Base-by-base conservation (phyloP, 2,797 vertebrate species). In the Cirrhinus molitorella region DNA sequence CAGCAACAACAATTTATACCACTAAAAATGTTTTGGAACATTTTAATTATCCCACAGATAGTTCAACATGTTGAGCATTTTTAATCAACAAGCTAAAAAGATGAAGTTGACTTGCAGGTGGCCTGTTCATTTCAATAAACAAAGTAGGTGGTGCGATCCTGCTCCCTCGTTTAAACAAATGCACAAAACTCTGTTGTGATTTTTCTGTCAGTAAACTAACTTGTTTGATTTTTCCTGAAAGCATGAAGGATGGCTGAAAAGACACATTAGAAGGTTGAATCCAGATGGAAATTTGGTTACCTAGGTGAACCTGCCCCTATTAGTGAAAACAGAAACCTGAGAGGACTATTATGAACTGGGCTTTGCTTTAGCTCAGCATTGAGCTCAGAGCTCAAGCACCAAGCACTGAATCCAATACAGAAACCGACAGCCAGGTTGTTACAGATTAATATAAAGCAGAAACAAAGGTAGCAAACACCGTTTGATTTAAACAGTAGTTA, bases 261-360 rank as follows among this genome's bases (percentile, higher is more conserved):
- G 47, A 89, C 73, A 63, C 86, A 85, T 86, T 82, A 72, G 45
- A 83, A 79, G 76, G 77, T 79, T 76, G 85, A 71, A 88, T 84
- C 86, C 87, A 85, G 68, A 83, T 59, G 75, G 85, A 88, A 85
- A 83, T 74, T 67, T 66, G 28, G 91, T 93, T 89, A 88, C 91
- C 91, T 88, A 88, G 90, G 92, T 3, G 88, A 94, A 55, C 80
- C 70, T 85, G 77, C 81, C 81, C 71, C 88, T 83, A 88, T 89
- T 88, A 87, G 89, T 90, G 89, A 90, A 94, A 91, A 92, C 90
- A 93, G 94, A 94, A 95, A 95, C 91, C 91, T 13, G 93, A 94
- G 92, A 91, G 49, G 85, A 66, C 66, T 49, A 63, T 85, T 76
- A 77, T 65, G 37, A 73, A 40, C 73, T 65, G 55, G 63, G 49